Conservation (phyloP, 1,140 invertebrate species). For the Drosophila lini region DNA sequence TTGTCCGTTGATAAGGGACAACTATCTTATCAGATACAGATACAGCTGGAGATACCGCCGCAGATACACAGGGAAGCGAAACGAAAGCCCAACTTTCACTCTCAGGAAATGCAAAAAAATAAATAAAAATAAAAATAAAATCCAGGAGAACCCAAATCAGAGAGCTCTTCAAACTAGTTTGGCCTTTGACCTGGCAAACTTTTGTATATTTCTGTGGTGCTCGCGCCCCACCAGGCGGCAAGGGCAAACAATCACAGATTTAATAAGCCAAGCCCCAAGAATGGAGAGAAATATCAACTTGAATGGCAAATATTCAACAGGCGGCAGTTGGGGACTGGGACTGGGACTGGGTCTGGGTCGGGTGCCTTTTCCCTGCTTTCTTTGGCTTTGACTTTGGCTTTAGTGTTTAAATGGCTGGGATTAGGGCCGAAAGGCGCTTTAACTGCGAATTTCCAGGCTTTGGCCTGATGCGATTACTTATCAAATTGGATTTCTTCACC, state of each 20-base stretch:
- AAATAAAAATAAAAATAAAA: neutral
- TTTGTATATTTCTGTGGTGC: slow-evolving; percentile 18
- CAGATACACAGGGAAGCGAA: slow-evolving; percentile 17
- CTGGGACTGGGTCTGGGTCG: neutral
- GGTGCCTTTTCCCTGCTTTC: slow-evolving; percentile 13
- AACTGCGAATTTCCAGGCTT: slow-evolving; percentile 45
- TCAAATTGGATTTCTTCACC: slow-evolving; percentile 50
- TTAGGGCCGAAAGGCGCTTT: slow-evolving; percentile 35
- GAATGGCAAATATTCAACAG: slow-evolving; percentile 52
- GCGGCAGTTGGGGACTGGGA: slow-evolving; percentile 15
- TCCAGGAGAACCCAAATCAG: slow-evolving; percentile 30
- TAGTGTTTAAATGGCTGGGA: slow-evolving; percentile 45
- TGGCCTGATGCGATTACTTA: slow-evolving; percentile 51
- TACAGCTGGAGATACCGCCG: slow-evolving; percentile 10
- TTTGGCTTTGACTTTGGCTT: slow-evolving; percentile 16
- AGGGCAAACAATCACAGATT: slow-evolving; percentile 50
- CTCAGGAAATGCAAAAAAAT: slow-evolving; percentile 29
- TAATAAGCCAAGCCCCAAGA: slow-evolving; percentile 53
- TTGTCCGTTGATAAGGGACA: slow-evolving; percentile 41
- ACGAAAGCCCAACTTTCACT: slow-evolving; percentile 37
- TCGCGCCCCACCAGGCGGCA: slow-evolving; percentile 13
- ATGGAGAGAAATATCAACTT: slow-evolving; percentile 11
- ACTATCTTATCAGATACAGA: slow-evolving; percentile 50
- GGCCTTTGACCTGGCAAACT: slow-evolving; percentile 41
- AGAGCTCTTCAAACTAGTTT: slow-evolving; percentile 36